These are phyloP conservation scores for Liasis olivaceus DNA, from an alignment of 2,797 vertebrate genomes.

Conservation along the genomic window DNA sequence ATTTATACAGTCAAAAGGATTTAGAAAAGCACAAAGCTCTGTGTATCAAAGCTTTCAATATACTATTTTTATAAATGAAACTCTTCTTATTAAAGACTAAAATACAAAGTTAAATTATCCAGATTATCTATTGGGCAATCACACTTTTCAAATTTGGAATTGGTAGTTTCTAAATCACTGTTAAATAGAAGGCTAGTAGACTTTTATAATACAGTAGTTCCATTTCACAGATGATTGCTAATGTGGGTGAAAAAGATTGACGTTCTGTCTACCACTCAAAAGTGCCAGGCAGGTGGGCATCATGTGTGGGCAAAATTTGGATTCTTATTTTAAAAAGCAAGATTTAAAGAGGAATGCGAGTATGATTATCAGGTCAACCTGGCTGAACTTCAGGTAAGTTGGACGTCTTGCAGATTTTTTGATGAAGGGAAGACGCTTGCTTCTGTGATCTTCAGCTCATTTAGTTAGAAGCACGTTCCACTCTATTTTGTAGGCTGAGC, in stretches of 20 bases:
- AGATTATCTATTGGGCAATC: constrained; percentile 34
- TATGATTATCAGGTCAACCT: background rate
- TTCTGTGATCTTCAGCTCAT: background rate
- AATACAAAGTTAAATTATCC: background rate
- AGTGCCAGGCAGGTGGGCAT: background rate
- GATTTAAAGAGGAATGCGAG: background rate
- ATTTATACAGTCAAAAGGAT: constrained; percentile 16
- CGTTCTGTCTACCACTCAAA: background rate
- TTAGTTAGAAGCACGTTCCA: background rate
- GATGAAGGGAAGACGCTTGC: background rate
- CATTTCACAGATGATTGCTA: background rate
- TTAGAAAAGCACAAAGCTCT: background rate
- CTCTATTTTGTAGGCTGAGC: background rate
- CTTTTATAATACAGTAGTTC: background rate
- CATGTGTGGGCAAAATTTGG: background rate
- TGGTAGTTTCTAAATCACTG: constrained; percentile 27
- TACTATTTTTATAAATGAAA: constrained; percentile 22
- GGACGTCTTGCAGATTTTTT: background rate
- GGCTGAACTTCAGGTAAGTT: background rate
- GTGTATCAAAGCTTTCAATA: background rate
- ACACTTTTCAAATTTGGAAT: constrained; percentile 25
- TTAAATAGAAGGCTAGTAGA: background rate
- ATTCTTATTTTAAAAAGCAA: background rate
- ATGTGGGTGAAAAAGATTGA: background rate
- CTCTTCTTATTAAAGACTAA: background rate